phyloP scores from a whole-genome alignment of 2,888 invertebrate genomes.

The Isoperla grammatica region DNA sequence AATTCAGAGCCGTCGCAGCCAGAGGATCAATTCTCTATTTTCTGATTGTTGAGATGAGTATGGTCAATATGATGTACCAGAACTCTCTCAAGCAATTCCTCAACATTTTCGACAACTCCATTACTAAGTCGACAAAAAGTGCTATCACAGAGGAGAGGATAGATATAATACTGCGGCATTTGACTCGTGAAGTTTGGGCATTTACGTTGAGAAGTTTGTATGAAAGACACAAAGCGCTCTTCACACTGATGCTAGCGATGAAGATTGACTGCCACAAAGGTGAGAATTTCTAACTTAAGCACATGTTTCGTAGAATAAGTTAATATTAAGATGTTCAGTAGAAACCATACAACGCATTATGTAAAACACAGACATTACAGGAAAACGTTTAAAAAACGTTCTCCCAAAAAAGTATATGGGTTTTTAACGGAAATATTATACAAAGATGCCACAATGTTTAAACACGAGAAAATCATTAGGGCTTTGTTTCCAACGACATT shows the following conservation, averaged over 20 bases:
- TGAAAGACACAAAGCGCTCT: constrained; percentile 87
- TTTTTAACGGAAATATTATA: too few species aligned
- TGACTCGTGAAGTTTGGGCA: constrained; percentile 89
- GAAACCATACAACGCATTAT: too few species aligned
- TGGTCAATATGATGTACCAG: constrained; percentile 95
- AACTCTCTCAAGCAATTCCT: constrained; percentile 93
- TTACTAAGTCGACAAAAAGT: constrained; percentile 83
- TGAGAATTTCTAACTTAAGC: too few species aligned
- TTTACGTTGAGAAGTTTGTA: constrained; percentile 90
- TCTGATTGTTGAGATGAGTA: constrained; percentile 94
- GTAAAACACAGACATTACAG: too few species aligned
- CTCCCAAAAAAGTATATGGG: too few species aligned
- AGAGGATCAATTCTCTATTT: constrained; percentile 93
- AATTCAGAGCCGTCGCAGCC: constrained; percentile 91
- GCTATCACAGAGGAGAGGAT: constrained; percentile 81
- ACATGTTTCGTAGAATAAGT: too few species aligned
- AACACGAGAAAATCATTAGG: too few species aligned
- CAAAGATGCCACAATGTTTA: too few species aligned
- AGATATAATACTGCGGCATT: constrained; percentile 77
- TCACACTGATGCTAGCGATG: constrained; percentile 90
- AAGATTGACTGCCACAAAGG: constrained; percentile 85
- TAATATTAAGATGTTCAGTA: too few species aligned
- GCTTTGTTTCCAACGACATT: too few species aligned
- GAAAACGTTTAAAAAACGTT: too few species aligned
- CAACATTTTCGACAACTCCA: constrained; percentile 88